phyloP scores from a whole-genome alignment of 1,140 invertebrate genomes.

The Drosophila insularis region DNA sequence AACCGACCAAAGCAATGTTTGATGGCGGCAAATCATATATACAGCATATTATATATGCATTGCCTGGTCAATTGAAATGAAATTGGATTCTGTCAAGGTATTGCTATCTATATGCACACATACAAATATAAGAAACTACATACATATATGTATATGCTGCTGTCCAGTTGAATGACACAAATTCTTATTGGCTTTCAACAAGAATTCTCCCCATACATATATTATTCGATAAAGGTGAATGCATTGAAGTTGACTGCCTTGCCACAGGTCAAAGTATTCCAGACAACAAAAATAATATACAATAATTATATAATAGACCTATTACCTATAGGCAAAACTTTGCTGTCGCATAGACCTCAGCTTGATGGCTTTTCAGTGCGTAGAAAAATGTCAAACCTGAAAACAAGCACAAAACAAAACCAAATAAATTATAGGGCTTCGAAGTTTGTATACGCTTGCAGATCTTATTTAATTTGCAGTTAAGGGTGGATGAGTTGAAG shows the following conservation, averaged over 20 bases:
- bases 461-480: no score
- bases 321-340: slow-evolving; percentile 62
- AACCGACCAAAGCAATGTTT: slow-evolving; percentile 25
- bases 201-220: slow-evolving; percentile 2
- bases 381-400: background rate
- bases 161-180: slow-evolving; percentile 69
- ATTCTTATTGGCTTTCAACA: slow-evolving; percentile 72
- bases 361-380: background rate
- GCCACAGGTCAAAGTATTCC: slow-evolving; percentile 38
- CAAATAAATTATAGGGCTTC: background rate
- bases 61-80: slow-evolving; percentile 77
- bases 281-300: slow-evolving; percentile 63
- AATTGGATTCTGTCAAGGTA: slow-evolving; percentile 74
- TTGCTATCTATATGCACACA: background rate
- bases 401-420: no score
- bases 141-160: background rate
- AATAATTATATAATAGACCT: slow-evolving; percentile 79
- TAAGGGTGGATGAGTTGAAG: no score
- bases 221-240: background rate
- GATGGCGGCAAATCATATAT: slow-evolving; percentile 71
- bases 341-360: slow-evolving; percentile 48
- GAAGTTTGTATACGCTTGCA: background rate
- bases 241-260: slow-evolving; percentile 9
- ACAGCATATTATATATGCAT: slow-evolving; percentile 73
- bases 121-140: slow-evolving; percentile 21